These are phyloP conservation scores for Cephalophus harveyi DNA, from an alignment of 2,113 vertebrate genomes.

Conservation along the genomic window DNA sequence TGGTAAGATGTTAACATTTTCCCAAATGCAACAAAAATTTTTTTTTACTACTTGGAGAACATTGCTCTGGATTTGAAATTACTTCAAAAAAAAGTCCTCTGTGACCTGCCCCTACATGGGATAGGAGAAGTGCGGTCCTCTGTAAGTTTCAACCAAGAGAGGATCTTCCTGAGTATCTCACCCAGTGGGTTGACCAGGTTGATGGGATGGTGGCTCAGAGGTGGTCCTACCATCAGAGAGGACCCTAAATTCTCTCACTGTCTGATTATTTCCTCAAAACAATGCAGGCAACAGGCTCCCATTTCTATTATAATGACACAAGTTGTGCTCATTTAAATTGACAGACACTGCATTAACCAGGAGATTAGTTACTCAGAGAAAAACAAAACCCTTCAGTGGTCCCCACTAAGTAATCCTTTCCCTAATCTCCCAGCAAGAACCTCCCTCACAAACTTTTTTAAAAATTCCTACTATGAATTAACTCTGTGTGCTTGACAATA, in stretches of 20 bases:
- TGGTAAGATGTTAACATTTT: background rate
- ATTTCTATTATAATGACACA: background rate
- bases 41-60: background rate
- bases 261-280: background rate
- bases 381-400: background rate
- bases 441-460: background rate
- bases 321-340: background rate
- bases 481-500: background rate
- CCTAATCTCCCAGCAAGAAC: background rate
- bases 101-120: fast-evolving
- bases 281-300: background rate
- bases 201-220: background rate
- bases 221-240: background rate
- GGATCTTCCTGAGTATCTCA: background rate
- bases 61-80: background rate
- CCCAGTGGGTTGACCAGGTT: background rate
- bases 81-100: background rate
- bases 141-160: background rate
- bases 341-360: background rate
- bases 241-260: background rate
- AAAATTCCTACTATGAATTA: background rate
- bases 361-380: background rate
- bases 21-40: background rate
- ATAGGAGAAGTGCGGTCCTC: background rate
- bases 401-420: background rate